Conservation (phyloP, 2,113 vertebrate genomes). For the Bambusicola thoracicus region DNA sequence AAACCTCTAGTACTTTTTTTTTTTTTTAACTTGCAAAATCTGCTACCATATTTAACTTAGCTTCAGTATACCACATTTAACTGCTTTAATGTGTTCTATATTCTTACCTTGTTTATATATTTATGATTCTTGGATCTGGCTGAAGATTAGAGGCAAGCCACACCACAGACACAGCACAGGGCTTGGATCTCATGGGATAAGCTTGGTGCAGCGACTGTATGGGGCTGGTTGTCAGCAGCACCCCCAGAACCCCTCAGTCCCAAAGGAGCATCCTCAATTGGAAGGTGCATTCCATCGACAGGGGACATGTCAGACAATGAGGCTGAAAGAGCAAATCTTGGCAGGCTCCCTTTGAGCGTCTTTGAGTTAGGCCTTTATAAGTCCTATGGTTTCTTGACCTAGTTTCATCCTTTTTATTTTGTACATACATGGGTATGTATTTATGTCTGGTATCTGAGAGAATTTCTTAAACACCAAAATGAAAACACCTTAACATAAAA, state of each 20-base stretch:
- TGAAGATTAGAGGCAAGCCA: slow-evolving; percentile 42
- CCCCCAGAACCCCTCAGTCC: accelerated
- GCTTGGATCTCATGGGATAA: slow-evolving; percentile 18
- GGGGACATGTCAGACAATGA: not conserved
- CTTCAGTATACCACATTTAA: not conserved
- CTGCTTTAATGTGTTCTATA: not conserved
- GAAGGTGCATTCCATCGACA: not conserved
- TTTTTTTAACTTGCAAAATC: not conserved
- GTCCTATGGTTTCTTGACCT: not conserved
- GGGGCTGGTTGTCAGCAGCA: not conserved
- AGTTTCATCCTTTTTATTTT: not conserved
- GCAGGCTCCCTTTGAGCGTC: not conserved
- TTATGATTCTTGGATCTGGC: slow-evolving; percentile 32
- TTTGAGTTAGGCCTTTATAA: not conserved
- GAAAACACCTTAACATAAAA: not conserved
- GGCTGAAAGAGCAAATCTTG: not conserved
- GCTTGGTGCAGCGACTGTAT: not conserved
- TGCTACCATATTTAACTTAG: slow-evolving; percentile 21
- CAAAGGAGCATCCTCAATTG: not conserved
- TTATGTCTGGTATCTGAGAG: not conserved
- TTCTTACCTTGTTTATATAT: slow-evolving; percentile 17
- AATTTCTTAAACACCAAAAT: not conserved
- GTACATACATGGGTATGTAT: not conserved
- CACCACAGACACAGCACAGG: slow-evolving; percentile 32
- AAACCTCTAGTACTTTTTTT: not conserved